Conservation (phyloP, 2,113 vertebrate genomes). For the Hippocampus zosterae region DNA sequence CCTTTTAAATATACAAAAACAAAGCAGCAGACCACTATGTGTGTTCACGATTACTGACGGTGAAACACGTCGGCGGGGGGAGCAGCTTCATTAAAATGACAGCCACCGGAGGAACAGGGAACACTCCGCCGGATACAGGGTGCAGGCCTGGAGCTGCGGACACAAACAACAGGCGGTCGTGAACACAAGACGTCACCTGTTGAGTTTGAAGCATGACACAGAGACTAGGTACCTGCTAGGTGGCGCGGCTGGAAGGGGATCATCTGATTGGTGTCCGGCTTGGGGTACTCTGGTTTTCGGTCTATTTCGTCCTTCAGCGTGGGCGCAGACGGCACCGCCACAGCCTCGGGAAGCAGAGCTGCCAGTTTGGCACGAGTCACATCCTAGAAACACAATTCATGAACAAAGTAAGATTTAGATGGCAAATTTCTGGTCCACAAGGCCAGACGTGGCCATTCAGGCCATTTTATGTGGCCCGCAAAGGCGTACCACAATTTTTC, state of each 20-base stretch:
- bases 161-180: background rate
- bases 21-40: background rate
- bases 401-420: background rate
- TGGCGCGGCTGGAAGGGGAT: slow-evolving; percentile 97
- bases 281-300: slow-evolving; percentile 96
- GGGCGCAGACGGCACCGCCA: slow-evolving; percentile 88
- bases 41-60: slow-evolving; percentile 72
- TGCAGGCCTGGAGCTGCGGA: slow-evolving; percentile 89
- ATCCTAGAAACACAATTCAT: slow-evolving; percentile 70
- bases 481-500: background rate
- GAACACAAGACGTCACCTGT: background rate
- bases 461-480: background rate
- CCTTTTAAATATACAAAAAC: background rate
- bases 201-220: no score
- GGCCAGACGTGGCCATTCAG: background rate
- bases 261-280: slow-evolving; percentile 98
- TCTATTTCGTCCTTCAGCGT: slow-evolving; percentile 90
- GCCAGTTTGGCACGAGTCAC: slow-evolving; percentile 94
- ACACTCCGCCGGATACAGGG: slow-evolving; percentile 94
- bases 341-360: slow-evolving; percentile 87
- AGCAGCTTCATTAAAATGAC: slow-evolving; percentile 96
- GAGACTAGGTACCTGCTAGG: slow-evolving; percentile 83
- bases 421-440: background rate
- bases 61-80: slow-evolving; percentile 91
- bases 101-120: slow-evolving; percentile 93